Conservation (phyloP, 2,113 vertebrate genomes). For the Dromaius novaehollandiae region DNA sequence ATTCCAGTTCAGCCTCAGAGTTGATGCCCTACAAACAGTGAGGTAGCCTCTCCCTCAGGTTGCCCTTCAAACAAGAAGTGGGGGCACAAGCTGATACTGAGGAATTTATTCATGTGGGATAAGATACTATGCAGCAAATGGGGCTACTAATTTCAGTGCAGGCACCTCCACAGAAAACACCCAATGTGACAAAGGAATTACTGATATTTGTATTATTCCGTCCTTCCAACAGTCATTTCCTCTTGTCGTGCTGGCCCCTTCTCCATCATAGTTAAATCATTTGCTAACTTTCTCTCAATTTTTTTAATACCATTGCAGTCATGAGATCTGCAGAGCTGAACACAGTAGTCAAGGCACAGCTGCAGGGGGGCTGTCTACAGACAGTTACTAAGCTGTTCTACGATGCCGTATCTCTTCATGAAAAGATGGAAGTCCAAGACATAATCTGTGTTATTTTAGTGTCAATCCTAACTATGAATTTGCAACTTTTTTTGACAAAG, state of each 20-base stretch:
- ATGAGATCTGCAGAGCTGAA: background rate
- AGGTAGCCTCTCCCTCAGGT: background rate
- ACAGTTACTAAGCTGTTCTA: fast-evolving
- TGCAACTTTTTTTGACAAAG: background rate
- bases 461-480: background rate
- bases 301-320: background rate
- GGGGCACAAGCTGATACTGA: background rate
- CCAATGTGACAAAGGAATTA: background rate
- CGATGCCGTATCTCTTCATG: background rate
- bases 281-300: background rate
- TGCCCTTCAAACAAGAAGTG: background rate
- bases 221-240: background rate
- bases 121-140: background rate
- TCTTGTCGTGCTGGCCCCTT: no score
- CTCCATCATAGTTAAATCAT: fast-evolving
- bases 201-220: no score
- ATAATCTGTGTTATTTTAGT: no score
- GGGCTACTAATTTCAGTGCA: background rate
- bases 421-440: background rate
- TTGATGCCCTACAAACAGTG: background rate
- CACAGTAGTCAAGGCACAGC: fast-evolving
- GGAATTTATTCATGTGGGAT: background rate
- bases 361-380: background rate
- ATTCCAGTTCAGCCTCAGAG: background rate
- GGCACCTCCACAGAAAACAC: background rate